Evolutionary conservation across 1,140 invertebrate genomes (phyloP), one percentile per base, ranked within the genome.

Genomic region (Brachionus plicatilis): DNA sequence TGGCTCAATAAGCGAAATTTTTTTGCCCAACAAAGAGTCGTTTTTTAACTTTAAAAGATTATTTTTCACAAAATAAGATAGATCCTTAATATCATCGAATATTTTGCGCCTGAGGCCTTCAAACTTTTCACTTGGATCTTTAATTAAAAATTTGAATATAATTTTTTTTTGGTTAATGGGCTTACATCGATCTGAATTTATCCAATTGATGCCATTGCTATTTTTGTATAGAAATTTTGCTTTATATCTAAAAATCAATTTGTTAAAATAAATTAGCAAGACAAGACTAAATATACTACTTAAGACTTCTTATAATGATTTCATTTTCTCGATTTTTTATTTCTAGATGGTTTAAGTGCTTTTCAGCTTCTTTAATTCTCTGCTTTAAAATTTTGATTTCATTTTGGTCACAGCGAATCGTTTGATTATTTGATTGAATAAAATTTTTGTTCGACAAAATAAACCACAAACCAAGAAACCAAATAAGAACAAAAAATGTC

Each of bases 81-180:
- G 4, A 41, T 82, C 79, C n/a, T 82, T n/a, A 14, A 82, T 65
- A 14, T 82, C 79, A 27, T 60, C 43, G 45, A 82, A 82, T 5
- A 82, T 12, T 82, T 82, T 82, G n/a, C 79, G 50, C 43, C 79
- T 43, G 9, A 65, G 17, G 7, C 24, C 20, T 82, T 82, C 79
- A 27, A 82, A 82, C 14, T 37, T 41, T 65, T 41, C 20, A 68
- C 79, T 82, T 24, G 79, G 79, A 20, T 68, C 76, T 80, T n/a
- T 33, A 29, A 12, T 68, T 47, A 43, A 43, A 72, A 20, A 12
- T 45, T 41, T 24, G 17, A 72, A 20, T 43, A 8, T 4, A 20
- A 29, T 20, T 76, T 24, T 24, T 9, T 20, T 29, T 20, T 24
- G 9, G 5, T 70, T 8, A 70, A 24, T 11, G 2, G 11, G 5